Conservation (phyloP, 2,888 invertebrate genomes). For the Apodemia mormo region DNA sequence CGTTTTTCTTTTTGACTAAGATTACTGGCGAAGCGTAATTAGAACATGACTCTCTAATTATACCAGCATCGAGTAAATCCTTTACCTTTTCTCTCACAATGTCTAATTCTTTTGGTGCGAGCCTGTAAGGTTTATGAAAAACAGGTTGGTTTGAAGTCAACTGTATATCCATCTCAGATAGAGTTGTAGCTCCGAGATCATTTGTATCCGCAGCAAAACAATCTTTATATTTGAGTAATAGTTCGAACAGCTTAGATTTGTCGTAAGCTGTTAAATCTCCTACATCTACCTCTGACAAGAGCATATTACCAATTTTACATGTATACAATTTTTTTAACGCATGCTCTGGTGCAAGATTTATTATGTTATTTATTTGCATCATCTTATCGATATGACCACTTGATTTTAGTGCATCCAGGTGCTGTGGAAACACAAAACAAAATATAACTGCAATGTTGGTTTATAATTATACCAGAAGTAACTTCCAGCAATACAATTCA, state of each 20-base stretch:
- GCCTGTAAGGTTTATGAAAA: constrained; percentile 34
- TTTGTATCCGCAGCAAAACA: constrained; percentile 35
- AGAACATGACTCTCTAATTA: constrained; percentile 39
- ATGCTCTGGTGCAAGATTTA: neutral
- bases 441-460: no score
- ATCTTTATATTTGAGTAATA: constrained; percentile 27
- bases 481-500: no score
- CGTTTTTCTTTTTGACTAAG: constrained; percentile 40
- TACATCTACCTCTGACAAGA: neutral
- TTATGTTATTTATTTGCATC: neutral
- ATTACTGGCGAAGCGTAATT: constrained; percentile 39
- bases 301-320: neutral
- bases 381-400: neutral
- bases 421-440: no score
- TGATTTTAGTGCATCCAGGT: neutral
- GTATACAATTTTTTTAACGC: neutral
- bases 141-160: constrained; percentile 31
- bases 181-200: constrained; percentile 38
- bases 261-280: constrained; percentile 19
- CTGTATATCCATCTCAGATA: constrained; percentile 35
- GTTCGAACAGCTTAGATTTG: constrained; percentile 24
- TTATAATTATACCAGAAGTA: no score
- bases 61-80: constrained; percentile 38
- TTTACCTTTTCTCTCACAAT: constrained; percentile 33
- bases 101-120: constrained; percentile 33